These are phyloP conservation scores for Aegithalos caudatus DNA, from an alignment of 2,113 vertebrate species.

Conservation along the genomic window DNA sequence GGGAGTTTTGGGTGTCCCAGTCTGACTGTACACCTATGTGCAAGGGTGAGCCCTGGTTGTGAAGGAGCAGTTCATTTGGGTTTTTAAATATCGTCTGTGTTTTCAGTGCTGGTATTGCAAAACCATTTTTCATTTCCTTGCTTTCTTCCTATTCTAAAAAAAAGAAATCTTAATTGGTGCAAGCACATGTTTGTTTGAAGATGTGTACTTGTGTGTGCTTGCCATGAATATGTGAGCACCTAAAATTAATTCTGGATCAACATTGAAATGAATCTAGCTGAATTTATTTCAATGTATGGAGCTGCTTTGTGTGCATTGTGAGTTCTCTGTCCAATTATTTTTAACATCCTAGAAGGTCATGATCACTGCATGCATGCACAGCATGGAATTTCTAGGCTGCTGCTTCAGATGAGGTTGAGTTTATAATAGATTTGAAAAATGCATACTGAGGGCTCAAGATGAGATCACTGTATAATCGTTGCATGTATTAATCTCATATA, in stretches of 20 bases:
- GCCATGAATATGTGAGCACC: neutral
- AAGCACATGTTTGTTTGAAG: neutral
- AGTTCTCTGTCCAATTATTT: neutral
- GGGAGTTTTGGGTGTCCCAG: neutral
- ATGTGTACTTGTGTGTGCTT: neutral
- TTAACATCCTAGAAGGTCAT: neutral
- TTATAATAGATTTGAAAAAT: neutral
- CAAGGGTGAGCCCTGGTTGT: neutral
- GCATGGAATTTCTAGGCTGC: neutral
- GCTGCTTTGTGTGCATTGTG: conserved; percentile 9
- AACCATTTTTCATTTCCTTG: neutral
- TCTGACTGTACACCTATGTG: neutral
- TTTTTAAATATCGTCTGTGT: neutral
- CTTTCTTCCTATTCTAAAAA: neutral
- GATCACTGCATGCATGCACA: neutral
- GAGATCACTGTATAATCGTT: neutral
- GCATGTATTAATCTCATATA: neutral
- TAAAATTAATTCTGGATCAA: conserved; percentile 27
- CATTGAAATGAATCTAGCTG: conserved; percentile 40
- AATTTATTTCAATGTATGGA: conserved; percentile 47
- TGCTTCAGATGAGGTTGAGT: neutral
- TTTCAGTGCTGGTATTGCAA: neutral
- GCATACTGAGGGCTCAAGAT: neutral
- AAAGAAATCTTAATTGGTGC: neutral
- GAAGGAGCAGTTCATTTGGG: neutral